Evolutionary conservation across 2,888 invertebrate genomes (phyloP).

Genomic region (Dynastes maya): DNA sequence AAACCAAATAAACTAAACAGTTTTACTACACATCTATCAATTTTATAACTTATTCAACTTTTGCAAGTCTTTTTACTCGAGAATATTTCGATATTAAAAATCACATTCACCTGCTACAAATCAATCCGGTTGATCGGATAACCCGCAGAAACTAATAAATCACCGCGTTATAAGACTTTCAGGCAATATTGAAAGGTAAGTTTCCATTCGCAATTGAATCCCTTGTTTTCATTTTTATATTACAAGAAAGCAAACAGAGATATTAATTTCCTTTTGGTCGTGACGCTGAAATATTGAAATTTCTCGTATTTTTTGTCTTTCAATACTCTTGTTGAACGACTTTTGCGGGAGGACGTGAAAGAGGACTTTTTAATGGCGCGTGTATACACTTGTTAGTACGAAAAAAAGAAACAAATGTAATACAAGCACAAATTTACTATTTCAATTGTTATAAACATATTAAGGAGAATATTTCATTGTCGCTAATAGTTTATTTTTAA

Average conservation of each 20-base stretch:
- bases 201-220: conserved; percentile 15
- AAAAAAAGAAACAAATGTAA: background rate
- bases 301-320: background rate
- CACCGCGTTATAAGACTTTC: background rate
- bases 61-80: background rate
- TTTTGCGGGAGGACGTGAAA: background rate
- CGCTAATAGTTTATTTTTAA: too few relatives aligned
- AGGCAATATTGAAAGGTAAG: conserved; percentile 24
- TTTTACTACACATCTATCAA: background rate
- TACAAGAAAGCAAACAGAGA: conserved; percentile 22
- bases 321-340: background rate
- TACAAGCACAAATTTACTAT: background rate
- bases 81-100: conserved; percentile 1
- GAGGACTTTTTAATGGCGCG: background rate
- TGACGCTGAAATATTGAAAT: conserved; percentile 36
- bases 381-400: background rate
- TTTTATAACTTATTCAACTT: conserved; percentile 2
- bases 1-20: too few relatives aligned
- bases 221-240: background rate
- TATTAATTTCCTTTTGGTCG: conserved; percentile 30
- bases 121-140: conserved; percentile 11
- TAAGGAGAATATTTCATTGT: too few relatives aligned
- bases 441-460: background rate
- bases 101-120: conserved; percentile 27
- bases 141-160: conserved; percentile 24